Evolutionary conservation across 2,888 invertebrate genomes (phyloP).

Genomic region (Empis stercorea): DNA sequence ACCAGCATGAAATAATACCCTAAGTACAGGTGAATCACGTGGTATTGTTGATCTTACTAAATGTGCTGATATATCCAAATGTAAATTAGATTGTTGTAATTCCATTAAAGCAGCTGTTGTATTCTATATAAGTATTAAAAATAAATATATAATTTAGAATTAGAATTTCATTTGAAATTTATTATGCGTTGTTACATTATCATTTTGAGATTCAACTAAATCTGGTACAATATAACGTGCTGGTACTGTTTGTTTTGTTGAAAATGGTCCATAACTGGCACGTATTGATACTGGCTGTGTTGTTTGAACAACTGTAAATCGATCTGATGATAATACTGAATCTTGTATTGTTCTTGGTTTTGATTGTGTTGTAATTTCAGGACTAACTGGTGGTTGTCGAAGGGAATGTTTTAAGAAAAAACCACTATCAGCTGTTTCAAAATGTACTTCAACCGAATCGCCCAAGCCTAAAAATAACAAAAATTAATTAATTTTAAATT

Average conservation of each 20-base stretch:
- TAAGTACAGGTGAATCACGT: constrained; percentile 78
- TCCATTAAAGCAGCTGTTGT: constrained; percentile 45
- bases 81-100: constrained; percentile 54
- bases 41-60: constrained; percentile 77
- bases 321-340: constrained; percentile 66
- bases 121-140: constrained; percentile 29
- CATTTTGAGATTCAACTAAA: constrained; percentile 48
- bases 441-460: constrained; percentile 73
- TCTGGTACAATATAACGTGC: constrained; percentile 78
- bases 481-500: no score
- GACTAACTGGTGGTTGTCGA: constrained; percentile 48
- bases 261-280: constrained; percentile 88
- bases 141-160: constrained; percentile 22
- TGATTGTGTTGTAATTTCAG: constrained; percentile 28
- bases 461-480: constrained; percentile 52
- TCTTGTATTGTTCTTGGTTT: constrained; percentile 41
- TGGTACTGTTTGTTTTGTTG: constrained; percentile 87
- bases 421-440: constrained; percentile 82
- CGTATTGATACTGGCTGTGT: constrained; percentile 82
- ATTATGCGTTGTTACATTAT: constrained; percentile 20
- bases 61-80: constrained; percentile 86
- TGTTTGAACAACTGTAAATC: constrained; percentile 84
- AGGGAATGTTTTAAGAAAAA: constrained; percentile 78
- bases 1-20: constrained; percentile 86
- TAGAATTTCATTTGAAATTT: not conserved